phyloP scores from a whole-genome alignment of 2,888 invertebrate genomes.

The Oxystoma pomonae region DNA sequence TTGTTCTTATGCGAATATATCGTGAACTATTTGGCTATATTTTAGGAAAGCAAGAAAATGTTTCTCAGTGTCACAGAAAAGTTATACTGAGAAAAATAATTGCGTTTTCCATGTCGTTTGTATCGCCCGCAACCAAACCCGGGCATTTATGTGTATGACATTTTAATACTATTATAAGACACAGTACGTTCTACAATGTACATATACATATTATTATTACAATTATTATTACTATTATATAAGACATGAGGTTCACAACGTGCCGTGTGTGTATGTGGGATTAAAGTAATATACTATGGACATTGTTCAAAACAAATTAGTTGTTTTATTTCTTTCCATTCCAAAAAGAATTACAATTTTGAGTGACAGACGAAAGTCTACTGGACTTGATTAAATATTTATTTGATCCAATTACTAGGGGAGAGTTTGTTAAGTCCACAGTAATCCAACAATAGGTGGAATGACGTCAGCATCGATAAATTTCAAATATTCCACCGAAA shows the following conservation, averaged over 20 bases:
- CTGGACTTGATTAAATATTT: too few species aligned
- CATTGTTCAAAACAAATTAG: constrained; percentile 71
- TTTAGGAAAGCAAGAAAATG: too few species aligned
- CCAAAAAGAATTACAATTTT: too few species aligned
- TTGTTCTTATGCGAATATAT: constrained; percentile 40
- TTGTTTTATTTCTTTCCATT: constrained; percentile 27
- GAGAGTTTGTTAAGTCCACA: too few species aligned
- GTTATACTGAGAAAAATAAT: too few species aligned
- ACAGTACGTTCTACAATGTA: constrained; percentile 63
- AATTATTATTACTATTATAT: constrained; percentile 73
- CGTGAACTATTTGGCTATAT: constrained; percentile 52
- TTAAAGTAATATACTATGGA: constrained; percentile 70
- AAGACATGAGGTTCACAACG: constrained; percentile 83
- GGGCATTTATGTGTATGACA: constrained; percentile 67
- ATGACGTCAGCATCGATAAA: too few species aligned
- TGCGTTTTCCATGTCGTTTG: too few species aligned
- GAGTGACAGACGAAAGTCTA: too few species aligned
- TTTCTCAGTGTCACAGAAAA: too few species aligned
- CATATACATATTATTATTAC: constrained; percentile 44
- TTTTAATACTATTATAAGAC: constrained; percentile 32
- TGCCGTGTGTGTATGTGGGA: constrained; percentile 87
- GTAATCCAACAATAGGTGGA: too few species aligned
- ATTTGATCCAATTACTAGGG: too few species aligned
- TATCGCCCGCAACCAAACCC: constrained; percentile 49
- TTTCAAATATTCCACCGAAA: too few species aligned